Evolutionary conservation across 1,140 invertebrate genomes (phyloP).

Genomic region (Pectinophora gossypiella): DNA sequence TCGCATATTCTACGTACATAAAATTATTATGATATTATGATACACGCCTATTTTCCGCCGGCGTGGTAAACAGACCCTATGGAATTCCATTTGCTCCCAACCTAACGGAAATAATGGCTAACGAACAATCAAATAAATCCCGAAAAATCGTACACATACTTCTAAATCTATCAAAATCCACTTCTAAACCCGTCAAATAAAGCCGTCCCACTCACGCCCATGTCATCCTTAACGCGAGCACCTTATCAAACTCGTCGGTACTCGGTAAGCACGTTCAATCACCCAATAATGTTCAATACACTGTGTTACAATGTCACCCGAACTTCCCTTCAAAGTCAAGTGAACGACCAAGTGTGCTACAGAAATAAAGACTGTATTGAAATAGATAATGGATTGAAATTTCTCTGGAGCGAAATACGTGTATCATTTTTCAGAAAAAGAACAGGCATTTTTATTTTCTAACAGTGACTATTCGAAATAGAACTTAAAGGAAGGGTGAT

Average conservation of each 20-base stretch:
- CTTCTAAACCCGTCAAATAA: slow-evolving; percentile 15
- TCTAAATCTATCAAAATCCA: slow-evolving; percentile 14
- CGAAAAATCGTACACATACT: slow-evolving; percentile 5
- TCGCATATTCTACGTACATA: too few relatives aligned
- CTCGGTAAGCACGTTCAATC: slow-evolving; percentile 66
- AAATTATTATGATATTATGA: too few relatives aligned
- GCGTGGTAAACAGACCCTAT: too few relatives aligned
- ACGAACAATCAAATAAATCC: neutral
- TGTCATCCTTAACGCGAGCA: slow-evolving; percentile 49
- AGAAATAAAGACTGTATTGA: neutral
- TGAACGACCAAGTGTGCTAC: neutral
- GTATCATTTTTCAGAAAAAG: slow-evolving; percentile 38
- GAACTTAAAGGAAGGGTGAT: neutral
- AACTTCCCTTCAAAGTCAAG: slow-evolving; percentile 17
- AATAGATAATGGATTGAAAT: neutral
- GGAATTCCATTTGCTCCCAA: too few relatives aligned
- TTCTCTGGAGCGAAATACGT: slow-evolving; percentile 9
- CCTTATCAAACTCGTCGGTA: slow-evolving; percentile 65
- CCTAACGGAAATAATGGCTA: too few relatives aligned
- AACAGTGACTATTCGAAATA: slow-evolving; percentile 9
- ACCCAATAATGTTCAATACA: slow-evolving; percentile 72
- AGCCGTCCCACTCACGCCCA: slow-evolving; percentile 30
- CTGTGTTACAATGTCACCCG: slow-evolving; percentile 68
- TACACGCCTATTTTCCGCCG: too few relatives aligned
- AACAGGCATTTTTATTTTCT: slow-evolving; percentile 43